These are phyloP conservation scores for Stegastes partitus DNA, from an alignment of 2,113 vertebrate genomes.

Conservation along the genomic window DNA sequence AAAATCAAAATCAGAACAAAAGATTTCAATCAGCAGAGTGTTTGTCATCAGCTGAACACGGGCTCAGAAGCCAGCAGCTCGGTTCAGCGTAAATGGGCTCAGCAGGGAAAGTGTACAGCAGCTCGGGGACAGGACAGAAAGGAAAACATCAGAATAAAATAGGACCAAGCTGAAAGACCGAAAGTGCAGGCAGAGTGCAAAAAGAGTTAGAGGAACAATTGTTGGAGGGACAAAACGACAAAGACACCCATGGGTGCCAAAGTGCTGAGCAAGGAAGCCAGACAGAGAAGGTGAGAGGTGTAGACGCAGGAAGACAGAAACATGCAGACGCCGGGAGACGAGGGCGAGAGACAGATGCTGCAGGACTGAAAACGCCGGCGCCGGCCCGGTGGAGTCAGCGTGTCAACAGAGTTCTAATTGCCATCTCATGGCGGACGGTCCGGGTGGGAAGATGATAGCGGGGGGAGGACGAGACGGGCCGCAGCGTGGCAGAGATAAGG, in stretches of 20 bases:
- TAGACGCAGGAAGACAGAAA: constrained; percentile 48
- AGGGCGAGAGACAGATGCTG: constrained; percentile 50
- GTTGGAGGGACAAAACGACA: constrained; percentile 11
- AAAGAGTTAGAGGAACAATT: constrained; percentile 16
- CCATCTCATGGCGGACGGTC: constrained; percentile 44
- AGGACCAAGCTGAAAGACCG: neutral
- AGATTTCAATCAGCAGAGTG: neutral
- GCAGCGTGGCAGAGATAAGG: constrained; percentile 44
- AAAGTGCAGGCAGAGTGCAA: constrained; percentile 12
- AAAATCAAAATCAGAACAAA: neutral
- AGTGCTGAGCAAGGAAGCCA: constrained; percentile 31
- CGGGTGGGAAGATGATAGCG: constrained; percentile 7
- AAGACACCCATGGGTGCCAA: constrained; percentile 31
- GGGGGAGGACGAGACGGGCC: constrained; percentile 13
- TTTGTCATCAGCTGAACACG: neutral
- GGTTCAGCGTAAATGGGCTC: neutral
- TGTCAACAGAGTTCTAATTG: constrained; percentile 68
- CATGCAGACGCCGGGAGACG: constrained; percentile 31
- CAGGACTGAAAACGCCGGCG: constrained; percentile 41
- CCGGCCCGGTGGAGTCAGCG: constrained; percentile 31
- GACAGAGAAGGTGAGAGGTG: constrained; percentile 24
- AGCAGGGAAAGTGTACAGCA: neutral
- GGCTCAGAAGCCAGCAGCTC: neutral
- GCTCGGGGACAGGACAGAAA: neutral
- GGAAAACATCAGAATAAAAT: neutral